phyloP scores from a whole-genome alignment of 92 coral and sea anemone genomes.

The Heliopora coerulea region DNA sequence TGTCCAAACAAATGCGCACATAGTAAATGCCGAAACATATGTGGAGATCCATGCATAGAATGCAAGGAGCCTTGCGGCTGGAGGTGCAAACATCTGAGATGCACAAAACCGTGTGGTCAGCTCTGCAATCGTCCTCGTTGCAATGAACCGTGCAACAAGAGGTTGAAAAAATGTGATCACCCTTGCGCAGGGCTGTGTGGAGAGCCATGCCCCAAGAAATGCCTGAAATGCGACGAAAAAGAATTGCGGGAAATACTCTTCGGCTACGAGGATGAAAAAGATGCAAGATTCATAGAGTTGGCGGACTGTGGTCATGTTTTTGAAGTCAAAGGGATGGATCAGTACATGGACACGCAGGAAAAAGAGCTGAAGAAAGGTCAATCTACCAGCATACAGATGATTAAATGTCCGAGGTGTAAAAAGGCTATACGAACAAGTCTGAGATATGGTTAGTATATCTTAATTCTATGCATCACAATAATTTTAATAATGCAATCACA shows the following conservation, averaged over 20 bases:
- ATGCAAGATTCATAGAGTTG: conserved; percentile 79
- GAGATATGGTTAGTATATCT: conserved; percentile 61
- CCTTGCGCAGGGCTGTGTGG: conserved; percentile 94
- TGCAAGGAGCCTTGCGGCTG: conserved; percentile 74
- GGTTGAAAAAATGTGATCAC: conserved; percentile 57
- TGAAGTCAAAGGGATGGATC: conserved; percentile 76
- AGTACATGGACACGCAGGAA: conserved; percentile 70
- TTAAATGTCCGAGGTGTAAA: conserved; percentile 75
- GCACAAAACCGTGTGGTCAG: conserved; percentile 72
- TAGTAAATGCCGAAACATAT: conserved; percentile 71
- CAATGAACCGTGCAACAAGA: conserved; percentile 56
- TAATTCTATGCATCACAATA: too few relatives aligned
- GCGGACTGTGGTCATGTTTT: conserved; percentile 82
- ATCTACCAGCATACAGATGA: conserved; percentile 54
- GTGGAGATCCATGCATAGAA: conserved; percentile 78
- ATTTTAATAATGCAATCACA: too few relatives aligned
- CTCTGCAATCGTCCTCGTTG: conserved; percentile 81
- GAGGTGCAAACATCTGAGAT: conserved; percentile 63
- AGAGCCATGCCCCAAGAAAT: conserved; percentile 86
- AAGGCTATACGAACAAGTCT: conserved; percentile 78
- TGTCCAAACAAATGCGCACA: conserved; percentile 82
- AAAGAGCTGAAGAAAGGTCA: conserved; percentile 33
- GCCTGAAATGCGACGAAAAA: conserved; percentile 79
- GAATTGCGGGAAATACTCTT: conserved; percentile 81
- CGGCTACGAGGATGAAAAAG: conserved; percentile 79